Evolutionary conservation across 2,888 invertebrate species (phyloP).

Genomic region (Abrostola tripartita): DNA sequence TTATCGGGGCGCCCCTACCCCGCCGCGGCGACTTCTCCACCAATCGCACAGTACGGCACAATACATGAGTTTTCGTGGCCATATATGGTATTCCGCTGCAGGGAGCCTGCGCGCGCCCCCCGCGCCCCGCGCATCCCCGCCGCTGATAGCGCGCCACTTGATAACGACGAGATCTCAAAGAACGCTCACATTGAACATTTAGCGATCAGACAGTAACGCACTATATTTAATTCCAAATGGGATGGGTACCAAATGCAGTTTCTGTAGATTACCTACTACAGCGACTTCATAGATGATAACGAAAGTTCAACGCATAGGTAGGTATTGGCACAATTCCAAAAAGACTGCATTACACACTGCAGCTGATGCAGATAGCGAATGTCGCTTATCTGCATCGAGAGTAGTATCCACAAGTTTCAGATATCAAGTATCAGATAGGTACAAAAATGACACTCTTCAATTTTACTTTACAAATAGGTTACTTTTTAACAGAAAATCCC

Average conservation of each 20-base stretch:
- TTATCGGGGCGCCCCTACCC: conserved; percentile 88
- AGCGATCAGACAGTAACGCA: conserved; percentile 41
- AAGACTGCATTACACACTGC: conserved; percentile 45
- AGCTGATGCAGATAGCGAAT: conserved; percentile 18
- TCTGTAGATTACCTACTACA: background rate
- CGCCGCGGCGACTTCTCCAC: conserved; percentile 83
- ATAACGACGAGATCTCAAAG: conserved; percentile 75
- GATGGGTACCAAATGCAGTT: background rate
- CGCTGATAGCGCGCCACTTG: conserved; percentile 75
- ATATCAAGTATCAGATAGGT: conserved; percentile 1
- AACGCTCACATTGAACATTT: conserved; percentile 61
- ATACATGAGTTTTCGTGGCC: conserved; percentile 84
- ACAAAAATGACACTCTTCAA: background rate
- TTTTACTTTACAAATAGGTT: background rate
- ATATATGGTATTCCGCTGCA: conserved; percentile 88
- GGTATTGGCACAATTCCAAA: conserved; percentile 66
- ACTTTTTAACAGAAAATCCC: background rate
- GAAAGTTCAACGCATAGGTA: conserved; percentile 55
- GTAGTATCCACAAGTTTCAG: conserved; percentile 3
- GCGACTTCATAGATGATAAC: conserved; percentile 49
- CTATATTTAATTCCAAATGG: too few species aligned
- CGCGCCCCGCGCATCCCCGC: conserved; percentile 65
- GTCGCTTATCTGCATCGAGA: conserved; percentile 18
- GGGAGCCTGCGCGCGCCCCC: conserved; percentile 85
- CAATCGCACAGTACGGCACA: conserved; percentile 90